phyloP scores from a whole-genome alignment of 2,888 invertebrate genomes.

The Labia minor region DNA sequence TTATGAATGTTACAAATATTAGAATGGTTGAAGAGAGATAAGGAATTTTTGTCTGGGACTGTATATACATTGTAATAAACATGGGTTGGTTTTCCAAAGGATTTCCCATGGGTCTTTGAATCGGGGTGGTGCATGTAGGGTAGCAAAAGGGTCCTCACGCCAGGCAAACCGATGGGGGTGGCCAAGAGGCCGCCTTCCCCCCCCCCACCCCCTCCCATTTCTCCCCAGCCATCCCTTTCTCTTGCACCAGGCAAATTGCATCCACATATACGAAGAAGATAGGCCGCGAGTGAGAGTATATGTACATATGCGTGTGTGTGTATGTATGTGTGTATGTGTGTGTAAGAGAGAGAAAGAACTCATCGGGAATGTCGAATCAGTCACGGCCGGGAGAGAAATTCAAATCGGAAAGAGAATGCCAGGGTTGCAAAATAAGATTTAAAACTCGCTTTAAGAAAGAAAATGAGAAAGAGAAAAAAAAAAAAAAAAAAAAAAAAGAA shows the following conservation, averaged over 20 bases:
- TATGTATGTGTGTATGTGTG: no score
- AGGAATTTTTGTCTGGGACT: not conserved
- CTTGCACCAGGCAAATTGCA: not conserved
- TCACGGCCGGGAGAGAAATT: not conserved
- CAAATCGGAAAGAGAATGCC: slow-evolving; percentile 1
- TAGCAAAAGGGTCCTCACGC: not conserved
- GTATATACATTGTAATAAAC: slow-evolving; percentile 13
- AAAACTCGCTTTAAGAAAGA: not conserved
- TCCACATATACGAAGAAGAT: not conserved
- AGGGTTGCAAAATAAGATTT: not conserved
- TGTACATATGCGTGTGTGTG: no score
- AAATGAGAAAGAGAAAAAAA: no score
- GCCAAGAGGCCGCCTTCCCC: not conserved
- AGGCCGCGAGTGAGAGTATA: no score
- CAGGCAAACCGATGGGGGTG: not conserved
- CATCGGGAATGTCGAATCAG: not conserved
- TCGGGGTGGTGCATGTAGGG: not conserved
- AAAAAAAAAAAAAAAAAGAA: no score
- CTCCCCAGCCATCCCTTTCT: not conserved
- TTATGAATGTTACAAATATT: no score
- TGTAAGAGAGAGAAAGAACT: not conserved
- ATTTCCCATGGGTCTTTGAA: slow-evolving; percentile 4
- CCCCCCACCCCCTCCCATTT: not conserved
- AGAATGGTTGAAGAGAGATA: no score
- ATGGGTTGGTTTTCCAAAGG: not conserved